Evolutionary conservation across 2,113 vertebrate species (phyloP), one percentile per base, ranked within the genome.

Genomic region (Etheostoma cragini): DNA sequence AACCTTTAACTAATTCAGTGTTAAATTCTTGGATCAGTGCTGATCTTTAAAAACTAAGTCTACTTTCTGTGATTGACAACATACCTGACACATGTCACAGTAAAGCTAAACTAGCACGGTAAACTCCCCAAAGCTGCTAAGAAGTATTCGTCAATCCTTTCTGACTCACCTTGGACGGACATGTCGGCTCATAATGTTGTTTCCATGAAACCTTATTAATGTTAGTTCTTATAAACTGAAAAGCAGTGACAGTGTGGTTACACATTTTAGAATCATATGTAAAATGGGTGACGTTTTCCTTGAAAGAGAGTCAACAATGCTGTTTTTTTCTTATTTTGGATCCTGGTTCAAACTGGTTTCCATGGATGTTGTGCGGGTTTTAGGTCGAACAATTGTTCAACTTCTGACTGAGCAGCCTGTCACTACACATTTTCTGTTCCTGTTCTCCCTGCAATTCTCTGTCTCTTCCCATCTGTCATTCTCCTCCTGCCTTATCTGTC

Each of bases 381-480:
- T 45, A 58, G 80, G 78, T 73, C 46, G 87, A 90, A 77, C 75
- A 82, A 82, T 85, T 75, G 19, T 76, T 76, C 75, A 83, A 91
- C 76, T 87, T 93, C 84, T 49, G 81, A 87, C 84, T 22, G 73
- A 85, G 75, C 89, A 88, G 91, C 74, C 89, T 91, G 91, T 84
- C 89, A 82, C 83, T 87, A 90, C 78, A 93, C 90, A 91, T 93
- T 81, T 86, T 85, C 83, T 91, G 83, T 78, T 82, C 82, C 67
- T 50, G 80, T 82, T 86, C 77, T 80, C 64, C 69, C 49, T 75
- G 62, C 73, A 69, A 82, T 77, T 82, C 78, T 82, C 73, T 61
- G 78, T 88, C 84, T 85, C 87, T 78, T 89, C 81, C 91, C 91
- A 92, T 90, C 90, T 91, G 90, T 91, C 89, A 87, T 62, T 83